These are phyloP conservation scores for Caenorhabditis imperialis DNA, from an alignment of 2,888 invertebrate species.

Conservation along the genomic window DNA sequence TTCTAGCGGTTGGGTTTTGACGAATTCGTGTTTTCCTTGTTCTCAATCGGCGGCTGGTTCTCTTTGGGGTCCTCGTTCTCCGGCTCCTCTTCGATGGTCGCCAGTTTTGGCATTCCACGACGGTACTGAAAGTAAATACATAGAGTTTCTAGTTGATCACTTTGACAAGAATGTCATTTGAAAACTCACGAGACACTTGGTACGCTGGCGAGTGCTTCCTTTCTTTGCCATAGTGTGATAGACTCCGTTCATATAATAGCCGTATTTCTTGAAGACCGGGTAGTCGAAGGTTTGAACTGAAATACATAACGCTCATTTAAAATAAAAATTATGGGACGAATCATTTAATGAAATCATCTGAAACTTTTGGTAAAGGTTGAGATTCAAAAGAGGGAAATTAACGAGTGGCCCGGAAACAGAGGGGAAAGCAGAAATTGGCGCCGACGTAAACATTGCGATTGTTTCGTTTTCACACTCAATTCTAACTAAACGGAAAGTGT, in stretches of 20 bases:
- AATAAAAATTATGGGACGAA: no score
- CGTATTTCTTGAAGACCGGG: constrained; percentile 40
- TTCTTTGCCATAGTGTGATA: constrained; percentile 39
- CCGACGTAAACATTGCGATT: constrained; percentile 18
- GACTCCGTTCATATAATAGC: constrained; percentile 23
- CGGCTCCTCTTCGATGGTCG: constrained; percentile 31
- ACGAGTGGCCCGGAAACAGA: no score
- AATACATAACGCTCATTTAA: constrained; percentile 3
- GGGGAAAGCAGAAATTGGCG: no score
- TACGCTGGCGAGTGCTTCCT: constrained; percentile 22
- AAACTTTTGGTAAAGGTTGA: no score
- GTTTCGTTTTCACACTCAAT: neutral
- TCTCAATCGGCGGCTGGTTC: neutral
- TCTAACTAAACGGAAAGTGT: no score
- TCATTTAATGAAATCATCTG: no score
- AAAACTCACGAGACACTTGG: constrained; percentile 22
- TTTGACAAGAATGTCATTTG: neutral
- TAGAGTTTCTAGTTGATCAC: neutral
- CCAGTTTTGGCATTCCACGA: constrained; percentile 31
- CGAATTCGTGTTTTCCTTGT: neutral
- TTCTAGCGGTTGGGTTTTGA: constrained; percentile 1
- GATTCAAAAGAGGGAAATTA: no score
- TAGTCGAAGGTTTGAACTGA: constrained; percentile 40
- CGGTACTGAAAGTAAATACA: constrained; percentile 24
- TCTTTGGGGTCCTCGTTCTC: constrained; percentile 13